phyloP scores from a whole-genome alignment of 2,797 vertebrate genomes.

The Schizothorax lantsangensis region DNA sequence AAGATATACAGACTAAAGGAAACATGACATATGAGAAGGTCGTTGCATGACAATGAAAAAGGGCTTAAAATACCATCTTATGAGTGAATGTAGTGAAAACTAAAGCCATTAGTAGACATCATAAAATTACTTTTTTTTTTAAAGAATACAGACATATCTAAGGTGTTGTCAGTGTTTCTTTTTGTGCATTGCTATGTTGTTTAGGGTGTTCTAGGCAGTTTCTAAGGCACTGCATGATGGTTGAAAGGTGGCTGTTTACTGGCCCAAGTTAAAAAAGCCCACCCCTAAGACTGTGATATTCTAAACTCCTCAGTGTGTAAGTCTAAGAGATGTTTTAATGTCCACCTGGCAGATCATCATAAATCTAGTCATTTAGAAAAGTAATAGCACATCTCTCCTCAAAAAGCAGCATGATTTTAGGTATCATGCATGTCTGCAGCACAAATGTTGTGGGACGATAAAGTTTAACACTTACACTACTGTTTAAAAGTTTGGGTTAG shows the following conservation, averaged over 20 bases:
- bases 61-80: background rate
- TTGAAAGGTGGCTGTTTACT: background rate
- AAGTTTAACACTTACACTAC: background rate
- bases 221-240: background rate
- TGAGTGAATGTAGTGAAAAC: conserved; percentile 45
- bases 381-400: background rate
- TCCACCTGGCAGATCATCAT: background rate
- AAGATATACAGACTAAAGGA: conserved; percentile 22
- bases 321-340: background rate
- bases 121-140: background rate
- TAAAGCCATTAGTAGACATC: conserved; percentile 59
- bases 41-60: background rate
- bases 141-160: background rate
- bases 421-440: background rate
- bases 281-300: background rate
- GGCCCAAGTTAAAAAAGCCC: background rate
- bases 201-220: background rate
- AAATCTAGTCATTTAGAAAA: background rate
- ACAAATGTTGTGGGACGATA: background rate
- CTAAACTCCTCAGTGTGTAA: background rate
- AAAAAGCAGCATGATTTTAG: background rate
- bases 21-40: conserved; percentile 55
- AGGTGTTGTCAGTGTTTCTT: background rate
- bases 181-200: background rate
- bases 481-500: background rate